Conservation (phyloP, 2,888 invertebrate genomes). For the Dastarcus helophoroides region DNA sequence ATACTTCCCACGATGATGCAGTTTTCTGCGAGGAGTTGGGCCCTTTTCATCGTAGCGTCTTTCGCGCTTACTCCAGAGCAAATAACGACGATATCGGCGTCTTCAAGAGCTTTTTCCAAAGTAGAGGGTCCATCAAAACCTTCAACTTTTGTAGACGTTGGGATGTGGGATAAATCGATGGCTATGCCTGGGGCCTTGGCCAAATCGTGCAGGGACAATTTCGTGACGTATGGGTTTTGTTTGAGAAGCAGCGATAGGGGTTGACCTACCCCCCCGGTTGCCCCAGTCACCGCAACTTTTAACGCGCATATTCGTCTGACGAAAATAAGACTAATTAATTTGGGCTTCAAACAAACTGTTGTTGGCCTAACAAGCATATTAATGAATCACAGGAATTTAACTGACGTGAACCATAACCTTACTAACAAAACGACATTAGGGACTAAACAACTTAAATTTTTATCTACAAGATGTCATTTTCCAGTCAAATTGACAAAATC, state of each 20-base stretch:
- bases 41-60: slow-evolving; percentile 48
- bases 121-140: slow-evolving; percentile 31
- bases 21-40: slow-evolving; percentile 46
- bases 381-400: too few species aligned
- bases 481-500: too few species aligned
- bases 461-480: too few species aligned
- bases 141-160: slow-evolving; percentile 30
- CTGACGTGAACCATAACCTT: too few species aligned
- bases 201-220: slow-evolving; percentile 62
- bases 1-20: slow-evolving; percentile 34
- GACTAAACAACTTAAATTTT: too few species aligned
- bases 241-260: slow-evolving; percentile 85
- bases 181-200: slow-evolving; percentile 36
- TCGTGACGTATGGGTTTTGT: slow-evolving; percentile 67
- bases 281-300: slow-evolving; percentile 91
- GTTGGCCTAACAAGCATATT: too few species aligned
- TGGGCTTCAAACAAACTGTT: too few species aligned
- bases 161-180: slow-evolving; percentile 40
- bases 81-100: slow-evolving; percentile 53
- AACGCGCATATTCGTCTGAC: too few species aligned
- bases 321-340: too few species aligned
- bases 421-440: too few species aligned
- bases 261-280: slow-evolving; percentile 92
- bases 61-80: slow-evolving; percentile 51
- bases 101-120: slow-evolving; percentile 37